Conservation (phyloP, 2,797 vertebrate species). For the Amphiprion clarkii region DNA sequence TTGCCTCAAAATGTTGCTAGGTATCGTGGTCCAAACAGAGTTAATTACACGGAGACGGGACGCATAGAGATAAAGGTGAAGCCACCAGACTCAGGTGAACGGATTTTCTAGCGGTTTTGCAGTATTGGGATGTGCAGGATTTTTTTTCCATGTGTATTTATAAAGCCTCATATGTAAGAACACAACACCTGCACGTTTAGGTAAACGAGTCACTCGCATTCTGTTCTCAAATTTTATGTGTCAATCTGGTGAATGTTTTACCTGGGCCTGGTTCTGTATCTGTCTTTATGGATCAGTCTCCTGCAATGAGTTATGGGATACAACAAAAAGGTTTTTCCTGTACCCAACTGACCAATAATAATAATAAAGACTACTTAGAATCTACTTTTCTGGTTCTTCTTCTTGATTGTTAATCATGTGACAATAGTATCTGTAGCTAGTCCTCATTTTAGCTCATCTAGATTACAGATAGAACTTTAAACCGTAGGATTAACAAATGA, state of each 20-base stretch:
- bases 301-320: conserved; percentile 65
- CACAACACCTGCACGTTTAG: conserved; percentile 35
- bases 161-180: conserved; percentile 33
- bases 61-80: conserved; percentile 54
- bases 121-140: conserved; percentile 59
- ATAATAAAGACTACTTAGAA: conserved; percentile 73
- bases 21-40: conserved; percentile 69
- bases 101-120: conserved; percentile 47
- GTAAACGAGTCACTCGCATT: conserved; percentile 34
- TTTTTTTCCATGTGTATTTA: conserved; percentile 40
- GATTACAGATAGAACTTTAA: not conserved
- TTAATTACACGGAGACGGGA: conserved; percentile 62
- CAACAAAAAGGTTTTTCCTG: conserved; percentile 68
- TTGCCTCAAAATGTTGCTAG: conserved; percentile 76
- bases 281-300: conserved; percentile 66
- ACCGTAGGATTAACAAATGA: no score
- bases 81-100: conserved; percentile 64
- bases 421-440: no score
- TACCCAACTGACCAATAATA: conserved; percentile 76
- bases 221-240: conserved; percentile 49
- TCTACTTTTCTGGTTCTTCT: not conserved
- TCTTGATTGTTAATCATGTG: no score
- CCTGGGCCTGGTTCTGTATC: conserved; percentile 68
- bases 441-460: not conserved
- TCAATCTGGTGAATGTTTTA: conserved; percentile 50